Percentiles rank a stretch among this genome's conserved stretches.
phyloP scores from a whole-genome alignment of 2,888 invertebrate genomes.

The Serripes groenlandicus region DNA sequence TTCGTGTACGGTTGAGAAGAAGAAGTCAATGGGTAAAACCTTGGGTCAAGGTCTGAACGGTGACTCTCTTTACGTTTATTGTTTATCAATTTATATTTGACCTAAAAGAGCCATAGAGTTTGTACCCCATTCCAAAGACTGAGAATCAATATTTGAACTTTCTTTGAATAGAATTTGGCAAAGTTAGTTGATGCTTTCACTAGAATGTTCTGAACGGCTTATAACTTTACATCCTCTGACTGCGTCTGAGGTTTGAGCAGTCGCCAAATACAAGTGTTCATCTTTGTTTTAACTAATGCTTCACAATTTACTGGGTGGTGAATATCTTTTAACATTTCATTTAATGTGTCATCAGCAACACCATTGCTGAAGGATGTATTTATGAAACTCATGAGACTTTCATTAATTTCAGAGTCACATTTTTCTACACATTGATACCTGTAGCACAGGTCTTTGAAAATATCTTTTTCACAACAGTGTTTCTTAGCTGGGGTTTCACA shows the following conservation, averaged over 20 bases:
- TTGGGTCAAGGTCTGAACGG: constrained; percentile 11
- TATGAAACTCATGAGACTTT: constrained; percentile 10
- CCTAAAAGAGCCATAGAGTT: constrained; percentile 18
- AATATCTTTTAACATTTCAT: constrained; percentile 28
- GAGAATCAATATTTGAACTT: background rate
- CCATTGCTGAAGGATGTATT: constrained; percentile 26
- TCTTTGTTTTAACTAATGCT: constrained; percentile 29
- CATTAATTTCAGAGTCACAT: constrained; percentile 24
- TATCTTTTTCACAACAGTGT: background rate
- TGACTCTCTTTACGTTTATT: constrained; percentile 21
- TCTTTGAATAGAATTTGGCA: constrained; percentile 19
- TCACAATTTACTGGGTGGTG: constrained; percentile 42
- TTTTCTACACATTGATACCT: constrained; percentile 17
- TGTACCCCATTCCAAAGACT: constrained; percentile 14
- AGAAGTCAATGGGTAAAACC: background rate
- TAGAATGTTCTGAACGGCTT: constrained; percentile 22
- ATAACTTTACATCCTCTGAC: constrained; percentile 29
- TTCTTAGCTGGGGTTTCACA: too few species aligned
- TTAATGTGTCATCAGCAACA: constrained; percentile 26
- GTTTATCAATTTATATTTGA: constrained; percentile 22
- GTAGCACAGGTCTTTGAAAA: constrained; percentile 14
- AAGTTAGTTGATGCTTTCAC: constrained; percentile 27
- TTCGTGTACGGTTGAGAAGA: constrained; percentile 25
- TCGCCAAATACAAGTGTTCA: constrained; percentile 38
- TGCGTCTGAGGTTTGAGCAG: constrained; percentile 22